Conservation (phyloP, 1,140 invertebrate genomes). For the Dysdera silvatica region DNA sequence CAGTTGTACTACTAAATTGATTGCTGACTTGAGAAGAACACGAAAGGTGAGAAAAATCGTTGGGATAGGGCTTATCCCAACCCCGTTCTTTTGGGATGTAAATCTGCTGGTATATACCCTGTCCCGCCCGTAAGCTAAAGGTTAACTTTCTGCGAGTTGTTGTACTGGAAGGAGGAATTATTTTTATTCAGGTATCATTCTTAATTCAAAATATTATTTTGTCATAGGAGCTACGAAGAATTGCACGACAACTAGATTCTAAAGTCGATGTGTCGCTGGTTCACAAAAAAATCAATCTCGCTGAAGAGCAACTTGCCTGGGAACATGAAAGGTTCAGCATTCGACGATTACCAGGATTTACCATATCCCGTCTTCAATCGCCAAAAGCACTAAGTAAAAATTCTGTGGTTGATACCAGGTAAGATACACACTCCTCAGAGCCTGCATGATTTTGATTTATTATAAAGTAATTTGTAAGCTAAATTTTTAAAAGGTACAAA, state of each 20-base stretch:
- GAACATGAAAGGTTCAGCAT: slow-evolving; percentile 58
- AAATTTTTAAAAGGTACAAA: neutral
- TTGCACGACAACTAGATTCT: slow-evolving; percentile 46
- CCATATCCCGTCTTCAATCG: slow-evolving; percentile 67
- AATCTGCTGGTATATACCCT: too few relatives aligned
- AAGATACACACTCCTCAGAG: too few relatives aligned
- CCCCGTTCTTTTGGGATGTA: too few relatives aligned
- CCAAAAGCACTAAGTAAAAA: slow-evolving; percentile 40
- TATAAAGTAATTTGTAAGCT: neutral
- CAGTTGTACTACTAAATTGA: too few relatives aligned
- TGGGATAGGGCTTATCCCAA: too few relatives aligned
- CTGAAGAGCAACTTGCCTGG: slow-evolving; percentile 85
- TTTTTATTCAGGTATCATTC: neutral
- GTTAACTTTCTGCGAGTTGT: neutral
- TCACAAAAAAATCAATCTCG: slow-evolving; percentile 97
- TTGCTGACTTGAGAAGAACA: too few relatives aligned
- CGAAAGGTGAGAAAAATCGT: too few relatives aligned
- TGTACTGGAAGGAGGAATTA: neutral
- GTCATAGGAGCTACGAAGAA: slow-evolving; percentile 46
- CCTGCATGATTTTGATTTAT: neutral
- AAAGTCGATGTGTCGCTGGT: slow-evolving; percentile 63
- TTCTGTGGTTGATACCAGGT: slow-evolving; percentile 47
- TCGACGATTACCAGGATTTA: slow-evolving; percentile 78
- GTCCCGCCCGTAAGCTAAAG: neutral
- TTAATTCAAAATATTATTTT: too few relatives aligned